Percentiles rank a stretch among this genome's conserved stretches.
phyloP scores from a whole-genome alignment of 2,888 invertebrate species.

The Yponomeuta plumbellus region DNA sequence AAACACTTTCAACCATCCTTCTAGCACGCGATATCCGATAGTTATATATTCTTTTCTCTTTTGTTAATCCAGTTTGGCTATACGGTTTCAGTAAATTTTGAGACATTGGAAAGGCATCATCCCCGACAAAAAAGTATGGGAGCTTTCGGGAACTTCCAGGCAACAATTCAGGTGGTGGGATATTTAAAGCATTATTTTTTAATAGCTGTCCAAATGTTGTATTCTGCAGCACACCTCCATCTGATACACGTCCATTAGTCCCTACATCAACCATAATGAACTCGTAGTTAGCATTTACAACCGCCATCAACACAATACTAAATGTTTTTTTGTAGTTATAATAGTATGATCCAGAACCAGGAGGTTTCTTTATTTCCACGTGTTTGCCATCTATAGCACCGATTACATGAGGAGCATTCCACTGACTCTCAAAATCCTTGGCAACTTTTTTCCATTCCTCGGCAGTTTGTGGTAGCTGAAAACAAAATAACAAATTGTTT shows the following conservation, averaged over 20 bases:
- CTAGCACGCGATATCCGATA: slow-evolving; percentile 23
- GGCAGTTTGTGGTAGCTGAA: slow-evolving; percentile 23
- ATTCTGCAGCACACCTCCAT: slow-evolving; percentile 21
- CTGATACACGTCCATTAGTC: slow-evolving; percentile 22
- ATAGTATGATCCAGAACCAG: slow-evolving; percentile 25
- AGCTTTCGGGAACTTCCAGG: slow-evolving; percentile 11
- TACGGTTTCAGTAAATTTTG: not conserved
- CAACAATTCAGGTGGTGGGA: slow-evolving; percentile 13
- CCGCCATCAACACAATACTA: slow-evolving; percentile 30
- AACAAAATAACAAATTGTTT: slow-evolving; percentile 15
- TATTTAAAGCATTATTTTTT: slow-evolving; percentile 18
- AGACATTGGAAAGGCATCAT: too few relatives aligned
- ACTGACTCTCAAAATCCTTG: slow-evolving; percentile 22
- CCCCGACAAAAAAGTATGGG: slow-evolving; percentile 15
- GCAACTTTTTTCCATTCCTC: slow-evolving; percentile 27
- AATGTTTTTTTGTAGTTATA: slow-evolving; percentile 31
- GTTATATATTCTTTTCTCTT: slow-evolving; percentile 22
- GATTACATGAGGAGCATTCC: slow-evolving; percentile 30
- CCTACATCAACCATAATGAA: slow-evolving; percentile 25
- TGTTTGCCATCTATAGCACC: slow-evolving; percentile 33
- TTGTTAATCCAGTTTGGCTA: slow-evolving; percentile 15
- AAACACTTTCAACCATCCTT: slow-evolving; percentile 21
- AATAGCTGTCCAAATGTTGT: slow-evolving; percentile 18
- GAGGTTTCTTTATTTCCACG: slow-evolving; percentile 25
- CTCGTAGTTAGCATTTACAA: too few relatives aligned